Percentiles rank a stretch among this genome's conserved stretches.
Evolutionary conservation across 2,888 invertebrate genomes (phyloP).

Genomic region (Torymus aiolomorphi): DNA sequence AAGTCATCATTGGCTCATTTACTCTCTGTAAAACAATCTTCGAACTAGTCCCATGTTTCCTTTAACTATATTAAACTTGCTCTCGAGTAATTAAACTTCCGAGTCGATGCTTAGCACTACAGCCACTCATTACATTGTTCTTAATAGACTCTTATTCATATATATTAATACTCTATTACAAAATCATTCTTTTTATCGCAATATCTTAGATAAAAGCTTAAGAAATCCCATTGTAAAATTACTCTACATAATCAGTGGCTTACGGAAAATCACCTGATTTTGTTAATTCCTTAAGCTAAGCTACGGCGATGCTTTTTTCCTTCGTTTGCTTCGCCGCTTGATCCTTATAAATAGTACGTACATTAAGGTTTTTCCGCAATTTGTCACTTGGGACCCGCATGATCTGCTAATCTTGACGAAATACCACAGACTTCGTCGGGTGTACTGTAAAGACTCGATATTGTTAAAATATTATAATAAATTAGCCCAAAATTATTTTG

Average conservation of each 20-base stretch:
- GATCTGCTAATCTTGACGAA: conserved; percentile 46
- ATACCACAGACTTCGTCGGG: conserved; percentile 2
- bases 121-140: not conserved
- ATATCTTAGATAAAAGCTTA: too few species aligned
- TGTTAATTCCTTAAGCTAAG: not conserved
- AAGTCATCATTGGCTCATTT: conserved; percentile 75
- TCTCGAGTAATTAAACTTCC: conserved; percentile 72
- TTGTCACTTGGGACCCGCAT: conserved; percentile 46
- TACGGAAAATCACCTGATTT: conserved; percentile 18
- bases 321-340: not conserved
- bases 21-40: conserved; percentile 73
- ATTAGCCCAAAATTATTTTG: not conserved
- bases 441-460: conserved; percentile 42
- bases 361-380: conserved; percentile 44
- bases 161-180: too few species aligned
- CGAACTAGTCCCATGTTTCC: conserved; percentile 68
- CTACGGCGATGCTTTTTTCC: conserved; percentile 3
- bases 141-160: too few species aligned
- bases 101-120: not conserved
- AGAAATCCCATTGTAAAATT: too few species aligned
- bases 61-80: conserved; percentile 72
- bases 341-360: conserved; percentile 48
- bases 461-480: conserved; percentile 12
- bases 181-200: too few species aligned
- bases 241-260: not conserved